Evolutionary conservation across 2,888 invertebrate genomes (phyloP).

Genomic region (Metacarcinus magister): DNA sequence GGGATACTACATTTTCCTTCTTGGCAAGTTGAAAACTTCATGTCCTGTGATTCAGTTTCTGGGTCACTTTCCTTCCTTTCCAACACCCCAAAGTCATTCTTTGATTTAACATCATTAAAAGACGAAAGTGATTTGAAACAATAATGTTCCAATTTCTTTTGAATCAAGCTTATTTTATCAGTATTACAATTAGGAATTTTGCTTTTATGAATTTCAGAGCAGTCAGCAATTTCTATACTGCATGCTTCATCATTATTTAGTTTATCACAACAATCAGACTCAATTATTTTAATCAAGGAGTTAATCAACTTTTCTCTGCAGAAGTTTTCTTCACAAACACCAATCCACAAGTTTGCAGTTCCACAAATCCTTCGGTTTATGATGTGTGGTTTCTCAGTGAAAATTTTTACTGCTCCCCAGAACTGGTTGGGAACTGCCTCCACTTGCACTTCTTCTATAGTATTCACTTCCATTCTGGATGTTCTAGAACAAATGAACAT

Average conservation of each 20-base stretch:
- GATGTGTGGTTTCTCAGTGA: constrained; percentile 80
- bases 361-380: constrained; percentile 80
- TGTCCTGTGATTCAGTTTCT: not conserved
- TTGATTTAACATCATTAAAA: not conserved
- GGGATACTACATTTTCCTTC: constrained; percentile 56
- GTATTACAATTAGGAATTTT: not conserved
- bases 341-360: constrained; percentile 70
- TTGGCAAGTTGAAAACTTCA: not conserved
- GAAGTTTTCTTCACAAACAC: constrained; percentile 50
- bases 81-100: not conserved
- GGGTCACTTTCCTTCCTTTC: constrained; percentile 19
- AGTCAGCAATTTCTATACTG: not conserved
- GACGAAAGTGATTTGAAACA: not conserved
- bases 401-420: constrained; percentile 78
- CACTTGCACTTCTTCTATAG: constrained; percentile 62
- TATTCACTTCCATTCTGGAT: constrained; percentile 62
- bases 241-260: not conserved
- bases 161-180: not conserved
- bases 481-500: not conserved
- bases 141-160: constrained; percentile 18
- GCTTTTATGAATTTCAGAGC: not conserved
- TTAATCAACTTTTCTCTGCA: constrained; percentile 23
- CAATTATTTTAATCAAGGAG: not conserved
- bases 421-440: constrained; percentile 61
- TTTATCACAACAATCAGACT: not conserved